A percentile compares a stretch with the other conserved stretches of the same genome.
phyloP scores from a whole-genome alignment of 2,797 vertebrate genomes.

The Neosilurus mollespiculum region DNA sequence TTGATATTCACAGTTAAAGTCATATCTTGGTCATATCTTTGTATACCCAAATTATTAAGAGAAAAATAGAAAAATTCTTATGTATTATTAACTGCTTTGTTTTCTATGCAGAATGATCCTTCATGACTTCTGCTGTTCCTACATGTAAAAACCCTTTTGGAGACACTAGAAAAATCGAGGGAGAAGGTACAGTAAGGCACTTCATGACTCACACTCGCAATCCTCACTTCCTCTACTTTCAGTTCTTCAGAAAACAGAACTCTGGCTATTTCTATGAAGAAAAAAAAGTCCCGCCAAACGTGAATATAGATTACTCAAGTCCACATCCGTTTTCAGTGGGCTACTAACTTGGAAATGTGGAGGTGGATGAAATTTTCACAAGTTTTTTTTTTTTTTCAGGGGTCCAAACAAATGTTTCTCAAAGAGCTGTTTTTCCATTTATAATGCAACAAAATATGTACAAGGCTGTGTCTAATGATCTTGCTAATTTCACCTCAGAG shows the following conservation, averaged over 20 bases:
- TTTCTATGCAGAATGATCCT: constrained; percentile 8
- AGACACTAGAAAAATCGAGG: constrained; percentile 25
- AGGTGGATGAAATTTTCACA: constrained; percentile 21
- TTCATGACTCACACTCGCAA: constrained; percentile 36
- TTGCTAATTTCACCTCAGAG: constrained; percentile 49
- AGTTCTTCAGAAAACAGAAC: constrained; percentile 56
- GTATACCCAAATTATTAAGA: not conserved
- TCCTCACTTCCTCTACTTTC: constrained; percentile 52
- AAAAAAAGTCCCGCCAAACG: constrained; percentile 48
- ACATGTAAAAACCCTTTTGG: not conserved
- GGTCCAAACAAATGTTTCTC: too few relatives aligned
- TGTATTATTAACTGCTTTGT: too few relatives aligned
- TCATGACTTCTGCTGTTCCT: constrained; percentile 4
- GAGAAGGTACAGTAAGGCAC: constrained; percentile 45
- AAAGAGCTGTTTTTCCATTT: not conserved
- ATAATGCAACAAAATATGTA: not conserved
- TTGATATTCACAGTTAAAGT: not conserved
- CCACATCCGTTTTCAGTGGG: constrained; percentile 33
- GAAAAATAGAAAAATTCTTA: too few relatives aligned
- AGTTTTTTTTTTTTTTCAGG: not conserved
- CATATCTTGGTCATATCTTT: not conserved
- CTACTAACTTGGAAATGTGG: constrained; percentile 16
- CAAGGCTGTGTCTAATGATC: not conserved
- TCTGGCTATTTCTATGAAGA: constrained; percentile 45
- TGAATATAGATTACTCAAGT: constrained; percentile 45